phyloP scores from a whole-genome alignment of 2,888 invertebrate genomes.

The Aleiodes leptofemur region DNA sequence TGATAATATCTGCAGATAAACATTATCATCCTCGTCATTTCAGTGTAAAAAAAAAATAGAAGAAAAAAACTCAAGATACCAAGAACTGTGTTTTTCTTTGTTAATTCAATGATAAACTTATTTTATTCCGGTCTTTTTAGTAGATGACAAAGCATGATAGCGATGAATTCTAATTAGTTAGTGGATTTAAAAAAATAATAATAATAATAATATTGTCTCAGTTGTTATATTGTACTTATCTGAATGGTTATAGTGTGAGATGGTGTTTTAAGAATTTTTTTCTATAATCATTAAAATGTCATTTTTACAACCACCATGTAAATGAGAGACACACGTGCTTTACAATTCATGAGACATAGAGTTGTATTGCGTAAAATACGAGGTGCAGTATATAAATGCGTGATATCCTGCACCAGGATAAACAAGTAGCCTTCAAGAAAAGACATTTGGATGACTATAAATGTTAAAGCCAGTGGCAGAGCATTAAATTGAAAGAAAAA shows the following conservation, averaged over 20 bases:
- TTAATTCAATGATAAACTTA: too few species aligned
- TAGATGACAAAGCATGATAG: conserved; percentile 6
- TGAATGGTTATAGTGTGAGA: conserved; percentile 15
- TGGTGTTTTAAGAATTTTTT: conserved; percentile 34
- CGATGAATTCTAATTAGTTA: conserved; percentile 30
- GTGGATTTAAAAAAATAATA: background rate
- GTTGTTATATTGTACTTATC: conserved; percentile 11
- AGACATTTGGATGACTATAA: conserved; percentile 40
- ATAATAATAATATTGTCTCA: background rate
- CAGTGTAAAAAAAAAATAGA: conserved; percentile 1
- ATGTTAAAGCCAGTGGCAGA: conserved; percentile 31
- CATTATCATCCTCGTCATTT: background rate
- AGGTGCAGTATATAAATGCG: conserved; percentile 29
- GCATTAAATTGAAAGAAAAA: conserved; percentile 24
- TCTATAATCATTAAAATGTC: conserved; percentile 20
- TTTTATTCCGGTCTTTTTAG: too few species aligned
- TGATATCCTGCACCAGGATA: conserved; percentile 34
- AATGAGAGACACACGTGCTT: conserved; percentile 39
- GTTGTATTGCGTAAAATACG: conserved; percentile 41
- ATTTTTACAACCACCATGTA: conserved; percentile 41
- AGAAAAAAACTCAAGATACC: background rate
- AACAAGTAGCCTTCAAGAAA: conserved; percentile 39
- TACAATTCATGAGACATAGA: conserved; percentile 34
- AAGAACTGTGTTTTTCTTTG: background rate
- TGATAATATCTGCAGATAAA: conserved; percentile 66